Conservation (phyloP, 2,113 vertebrate genomes). For the Entelurus aequoreus region DNA sequence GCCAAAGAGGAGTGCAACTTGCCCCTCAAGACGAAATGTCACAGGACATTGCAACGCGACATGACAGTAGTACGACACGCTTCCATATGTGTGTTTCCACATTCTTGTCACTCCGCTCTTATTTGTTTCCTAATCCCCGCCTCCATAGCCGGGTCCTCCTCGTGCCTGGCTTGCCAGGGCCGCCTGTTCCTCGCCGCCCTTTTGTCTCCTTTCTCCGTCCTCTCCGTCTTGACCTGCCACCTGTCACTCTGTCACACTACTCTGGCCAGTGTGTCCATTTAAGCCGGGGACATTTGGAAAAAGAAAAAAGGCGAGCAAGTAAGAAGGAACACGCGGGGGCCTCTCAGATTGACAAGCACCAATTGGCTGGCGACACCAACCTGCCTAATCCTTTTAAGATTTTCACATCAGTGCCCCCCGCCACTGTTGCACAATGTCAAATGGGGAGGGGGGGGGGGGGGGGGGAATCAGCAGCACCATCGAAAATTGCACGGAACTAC, state of each 20-base stretch:
- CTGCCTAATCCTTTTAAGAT: slow-evolving; percentile 71
- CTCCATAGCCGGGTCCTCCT: slow-evolving; percentile 41
- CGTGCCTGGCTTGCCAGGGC: slow-evolving; percentile 30
- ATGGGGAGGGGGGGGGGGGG: slow-evolving; percentile 12
- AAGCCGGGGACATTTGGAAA: slow-evolving; percentile 52
- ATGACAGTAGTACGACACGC: slow-evolving; percentile 24
- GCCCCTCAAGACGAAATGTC: slow-evolving; percentile 5
- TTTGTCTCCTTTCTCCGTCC: slow-evolving; percentile 56
- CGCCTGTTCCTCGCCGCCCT: slow-evolving; percentile 43
- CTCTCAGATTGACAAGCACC: slow-evolving; percentile 74
- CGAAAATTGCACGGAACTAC: slow-evolving; percentile 57
- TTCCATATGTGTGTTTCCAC: slow-evolving; percentile 47
- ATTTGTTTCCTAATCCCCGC: slow-evolving; percentile 63
- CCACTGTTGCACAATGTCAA: slow-evolving; percentile 65
- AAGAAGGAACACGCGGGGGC: slow-evolving; percentile 45
- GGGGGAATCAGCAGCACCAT: slow-evolving; percentile 40
- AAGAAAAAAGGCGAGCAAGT: slow-evolving; percentile 40
- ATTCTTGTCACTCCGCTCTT: slow-evolving; percentile 60
- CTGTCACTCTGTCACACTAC: slow-evolving; percentile 63
- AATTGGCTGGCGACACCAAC: slow-evolving; percentile 71
- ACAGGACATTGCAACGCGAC: not conserved
- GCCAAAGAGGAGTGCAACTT: not conserved
- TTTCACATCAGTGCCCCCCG: slow-evolving; percentile 72
- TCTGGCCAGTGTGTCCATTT: slow-evolving; percentile 53
- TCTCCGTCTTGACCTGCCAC: slow-evolving; percentile 58